Percentiles rank a stretch among this genome's conserved stretches.
These are phyloP conservation scores for Laspeyria flexula DNA, from an alignment of 2,888 invertebrate genomes.

Conservation along the genomic window DNA sequence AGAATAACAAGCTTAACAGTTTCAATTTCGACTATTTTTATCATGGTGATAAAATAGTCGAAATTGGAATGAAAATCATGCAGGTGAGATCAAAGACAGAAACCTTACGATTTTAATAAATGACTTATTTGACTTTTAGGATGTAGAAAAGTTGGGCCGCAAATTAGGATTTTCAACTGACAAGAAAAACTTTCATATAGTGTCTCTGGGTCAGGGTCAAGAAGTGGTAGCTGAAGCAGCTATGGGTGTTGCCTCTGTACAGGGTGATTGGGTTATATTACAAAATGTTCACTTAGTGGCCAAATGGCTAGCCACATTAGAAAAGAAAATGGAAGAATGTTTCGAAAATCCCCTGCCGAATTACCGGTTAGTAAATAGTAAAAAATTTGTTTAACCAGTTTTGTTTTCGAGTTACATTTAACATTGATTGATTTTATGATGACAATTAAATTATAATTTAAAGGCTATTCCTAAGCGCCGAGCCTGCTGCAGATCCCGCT, in stretches of 20 bases:
- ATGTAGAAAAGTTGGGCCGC: slow-evolving; percentile 94
- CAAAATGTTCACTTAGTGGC: slow-evolving; percentile 97
- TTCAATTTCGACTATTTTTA: too few species aligned
- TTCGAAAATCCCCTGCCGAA: slow-evolving; percentile 88
- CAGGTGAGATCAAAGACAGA: too few species aligned
- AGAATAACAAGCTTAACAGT: too few species aligned
- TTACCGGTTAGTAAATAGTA: slow-evolving; percentile 79
- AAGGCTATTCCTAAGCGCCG: slow-evolving; percentile 94
- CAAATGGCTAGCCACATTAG: slow-evolving; percentile 94
- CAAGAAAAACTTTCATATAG: slow-evolving; percentile 94
- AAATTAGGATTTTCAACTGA: slow-evolving; percentile 92
- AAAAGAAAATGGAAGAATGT: slow-evolving; percentile 96
- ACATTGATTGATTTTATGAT: too few species aligned
- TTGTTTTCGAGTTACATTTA: too few species aligned
- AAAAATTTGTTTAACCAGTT: too few species aligned
- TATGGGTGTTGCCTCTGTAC: slow-evolving; percentile 90
- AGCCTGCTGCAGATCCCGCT: slow-evolving; percentile 90
- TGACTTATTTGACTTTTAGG: slow-evolving; percentile 76
- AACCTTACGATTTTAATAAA: too few species aligned
- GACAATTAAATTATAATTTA: not conserved
- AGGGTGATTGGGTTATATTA: slow-evolving; percentile 97
- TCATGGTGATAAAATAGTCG: too few species aligned
- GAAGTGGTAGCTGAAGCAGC: slow-evolving; percentile 96
- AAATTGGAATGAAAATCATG: too few species aligned
- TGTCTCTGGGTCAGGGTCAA: slow-evolving; percentile 97